A percentile compares a stretch with the other conserved stretches of the same genome.
phyloP scores from a whole-genome alignment of 2,113 vertebrate genomes.

The Sitta europaea region DNA sequence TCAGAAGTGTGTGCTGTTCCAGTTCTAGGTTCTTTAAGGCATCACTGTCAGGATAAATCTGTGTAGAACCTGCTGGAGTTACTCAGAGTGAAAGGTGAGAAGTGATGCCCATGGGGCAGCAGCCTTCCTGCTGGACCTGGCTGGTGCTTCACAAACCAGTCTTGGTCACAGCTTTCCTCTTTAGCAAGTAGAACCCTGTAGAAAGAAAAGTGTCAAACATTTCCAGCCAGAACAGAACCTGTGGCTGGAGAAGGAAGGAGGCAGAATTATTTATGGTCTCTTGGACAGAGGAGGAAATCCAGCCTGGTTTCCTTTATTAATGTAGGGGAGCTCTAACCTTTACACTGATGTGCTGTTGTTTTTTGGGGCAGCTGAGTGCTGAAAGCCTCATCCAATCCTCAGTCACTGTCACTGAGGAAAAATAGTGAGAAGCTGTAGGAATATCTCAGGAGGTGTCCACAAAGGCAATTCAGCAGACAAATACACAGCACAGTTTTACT shows the following conservation, averaged over 20 bases:
- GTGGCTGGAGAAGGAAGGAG: not conserved
- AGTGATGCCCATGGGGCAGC: not conserved
- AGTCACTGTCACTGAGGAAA: not conserved
- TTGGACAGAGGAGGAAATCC: not conserved
- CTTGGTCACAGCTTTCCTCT: not conserved
- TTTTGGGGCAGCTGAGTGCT: not conserved
- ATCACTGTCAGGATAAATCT: not conserved
- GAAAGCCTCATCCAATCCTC: not conserved
- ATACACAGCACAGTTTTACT: fast-evolving
- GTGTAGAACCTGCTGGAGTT: not conserved
- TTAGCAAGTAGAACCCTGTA: not conserved
- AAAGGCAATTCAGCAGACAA: not conserved
- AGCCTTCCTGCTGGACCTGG: not conserved
- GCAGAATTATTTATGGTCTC: not conserved
- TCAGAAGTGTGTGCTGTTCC: fast-evolving
- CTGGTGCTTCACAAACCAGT: not conserved
- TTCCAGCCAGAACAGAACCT: not conserved
- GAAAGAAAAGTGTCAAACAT: not conserved
- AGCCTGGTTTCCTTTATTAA: not conserved
- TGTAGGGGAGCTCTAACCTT: not conserved
- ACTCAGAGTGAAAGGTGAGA: not conserved
- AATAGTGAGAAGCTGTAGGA: not conserved
- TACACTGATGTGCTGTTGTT: fast-evolving
- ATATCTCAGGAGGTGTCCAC: not conserved
- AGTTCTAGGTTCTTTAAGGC: not conserved